Conservation (phyloP, 1,140 invertebrate species). For the Vollenhovia emeryi region DNA sequence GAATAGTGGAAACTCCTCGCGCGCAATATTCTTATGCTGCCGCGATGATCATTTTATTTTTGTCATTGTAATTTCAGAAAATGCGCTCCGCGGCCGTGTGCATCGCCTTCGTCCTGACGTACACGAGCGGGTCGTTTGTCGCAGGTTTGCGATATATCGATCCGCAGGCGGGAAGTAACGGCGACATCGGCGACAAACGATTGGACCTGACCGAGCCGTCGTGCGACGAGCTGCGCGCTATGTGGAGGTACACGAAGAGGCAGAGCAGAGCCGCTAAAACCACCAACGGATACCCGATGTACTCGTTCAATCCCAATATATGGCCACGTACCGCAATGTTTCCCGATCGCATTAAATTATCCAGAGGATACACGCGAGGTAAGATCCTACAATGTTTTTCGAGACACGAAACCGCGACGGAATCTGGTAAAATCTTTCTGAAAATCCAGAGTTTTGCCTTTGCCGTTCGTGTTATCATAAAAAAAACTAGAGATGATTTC, state of each 20-base stretch:
- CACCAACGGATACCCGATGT: slow-evolving; percentile 52
- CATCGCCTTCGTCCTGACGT: slow-evolving; percentile 76
- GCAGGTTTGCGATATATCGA: slow-evolving; percentile 75
- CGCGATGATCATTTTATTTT: neutral
- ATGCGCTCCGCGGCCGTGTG: slow-evolving; percentile 80
- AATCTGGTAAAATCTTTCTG: neutral
- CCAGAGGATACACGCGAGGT: slow-evolving; percentile 78
- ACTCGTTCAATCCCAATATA: slow-evolving; percentile 92
- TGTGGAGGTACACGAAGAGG: slow-evolving; percentile 96
- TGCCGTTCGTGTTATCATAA: too few species aligned
- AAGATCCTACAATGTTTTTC: slow-evolving; percentile 18
- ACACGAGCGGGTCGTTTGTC: slow-evolving; percentile 75
- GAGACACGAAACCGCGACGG: neutral
- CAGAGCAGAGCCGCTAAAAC: slow-evolving; percentile 94
- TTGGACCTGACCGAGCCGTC: slow-evolving; percentile 88
- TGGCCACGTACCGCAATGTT: slow-evolving; percentile 88
- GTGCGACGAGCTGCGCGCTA: slow-evolving; percentile 94
- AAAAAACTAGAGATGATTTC: neutral
- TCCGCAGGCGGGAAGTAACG: slow-evolving; percentile 71
- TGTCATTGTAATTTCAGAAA: slow-evolving; percentile 69
- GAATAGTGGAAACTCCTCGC: too few species aligned
- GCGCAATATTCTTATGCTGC: neutral
- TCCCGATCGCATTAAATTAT: slow-evolving; percentile 79
- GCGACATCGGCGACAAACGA: slow-evolving; percentile 72
- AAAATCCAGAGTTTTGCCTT: neutral